These are phyloP conservation scores for Maniola jurtina DNA, from an alignment of 1,140 invertebrate species.

Conservation along the genomic window DNA sequence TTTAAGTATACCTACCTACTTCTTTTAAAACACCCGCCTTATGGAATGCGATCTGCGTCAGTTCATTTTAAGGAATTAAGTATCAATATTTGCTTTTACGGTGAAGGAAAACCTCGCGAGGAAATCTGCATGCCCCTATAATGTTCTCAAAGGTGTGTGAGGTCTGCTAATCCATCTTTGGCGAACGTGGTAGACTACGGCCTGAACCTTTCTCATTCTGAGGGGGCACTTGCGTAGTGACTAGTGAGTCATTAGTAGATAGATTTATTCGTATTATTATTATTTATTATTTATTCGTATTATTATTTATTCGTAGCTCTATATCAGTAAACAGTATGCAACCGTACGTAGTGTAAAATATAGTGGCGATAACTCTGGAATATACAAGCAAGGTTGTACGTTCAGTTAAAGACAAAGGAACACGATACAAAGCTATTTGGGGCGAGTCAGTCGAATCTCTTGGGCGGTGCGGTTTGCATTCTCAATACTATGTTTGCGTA, in stretches of 20 bases:
- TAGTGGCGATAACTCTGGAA: slow-evolving; percentile 6
- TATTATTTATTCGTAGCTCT: background rate
- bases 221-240: background rate
- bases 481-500: slow-evolving; percentile 38
- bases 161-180: no score
- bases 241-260: background rate
- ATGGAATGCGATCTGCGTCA: no score
- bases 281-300: background rate
- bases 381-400: slow-evolving; percentile 40
- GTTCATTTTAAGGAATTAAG: no score
- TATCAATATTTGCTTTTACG: no score
- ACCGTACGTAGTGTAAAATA: background rate
- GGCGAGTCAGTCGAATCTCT: slow-evolving; percentile 40
- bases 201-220: no score
- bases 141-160: no score
- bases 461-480: slow-evolving; percentile 41
- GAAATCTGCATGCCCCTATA: background rate
- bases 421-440: slow-evolving; percentile 34
- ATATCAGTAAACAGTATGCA: background rate
- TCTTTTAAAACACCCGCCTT: no score
- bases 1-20: no score
- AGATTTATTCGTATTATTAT: background rate
- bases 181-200: no score
- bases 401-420: slow-evolving; percentile 45
- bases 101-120: background rate